These are phyloP conservation scores for Plectropomus leopardus DNA, from an alignment of 2,113 vertebrate genomes.

Conservation along the genomic window DNA sequence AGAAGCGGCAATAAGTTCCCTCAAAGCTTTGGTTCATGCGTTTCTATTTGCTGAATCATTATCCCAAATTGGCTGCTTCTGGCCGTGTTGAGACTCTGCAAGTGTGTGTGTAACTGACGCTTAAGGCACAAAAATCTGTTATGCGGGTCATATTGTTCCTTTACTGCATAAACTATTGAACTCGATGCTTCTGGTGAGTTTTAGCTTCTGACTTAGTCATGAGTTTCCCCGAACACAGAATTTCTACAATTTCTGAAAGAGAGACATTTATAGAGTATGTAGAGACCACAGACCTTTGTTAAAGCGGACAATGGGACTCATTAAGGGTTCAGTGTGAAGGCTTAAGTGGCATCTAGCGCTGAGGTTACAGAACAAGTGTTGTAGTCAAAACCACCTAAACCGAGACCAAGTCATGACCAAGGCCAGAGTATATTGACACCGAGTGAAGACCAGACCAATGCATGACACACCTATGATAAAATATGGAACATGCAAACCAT, in stretches of 20 bases:
- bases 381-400: too few species aligned
- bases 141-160: conserved; percentile 29
- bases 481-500: too few species aligned
- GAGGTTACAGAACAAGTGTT: too few species aligned
- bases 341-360: too few species aligned
- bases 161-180: conserved; percentile 21
- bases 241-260: conserved; percentile 6
- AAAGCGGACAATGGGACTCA: neutral
- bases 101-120: neutral
- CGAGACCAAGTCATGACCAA: too few species aligned
- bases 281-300: neutral
- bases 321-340: neutral
- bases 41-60: conserved; percentile 35
- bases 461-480: too few species aligned
- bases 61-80: neutral
- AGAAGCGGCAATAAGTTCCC: neutral
- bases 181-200: neutral
- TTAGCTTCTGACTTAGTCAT: conserved; percentile 8
- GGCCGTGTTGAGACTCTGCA: neutral
- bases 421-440: too few species aligned
- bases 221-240: neutral
- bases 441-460: too few species aligned
- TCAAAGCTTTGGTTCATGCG: conserved; percentile 9
- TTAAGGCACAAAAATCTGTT: conserved; percentile 1
- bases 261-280: neutral